A percentile compares a stretch with the other conserved stretches of the same genome.
These are phyloP conservation scores for Drosophila falleni DNA, from an alignment of 2,888 invertebrate genomes.

Conservation along the genomic window DNA sequence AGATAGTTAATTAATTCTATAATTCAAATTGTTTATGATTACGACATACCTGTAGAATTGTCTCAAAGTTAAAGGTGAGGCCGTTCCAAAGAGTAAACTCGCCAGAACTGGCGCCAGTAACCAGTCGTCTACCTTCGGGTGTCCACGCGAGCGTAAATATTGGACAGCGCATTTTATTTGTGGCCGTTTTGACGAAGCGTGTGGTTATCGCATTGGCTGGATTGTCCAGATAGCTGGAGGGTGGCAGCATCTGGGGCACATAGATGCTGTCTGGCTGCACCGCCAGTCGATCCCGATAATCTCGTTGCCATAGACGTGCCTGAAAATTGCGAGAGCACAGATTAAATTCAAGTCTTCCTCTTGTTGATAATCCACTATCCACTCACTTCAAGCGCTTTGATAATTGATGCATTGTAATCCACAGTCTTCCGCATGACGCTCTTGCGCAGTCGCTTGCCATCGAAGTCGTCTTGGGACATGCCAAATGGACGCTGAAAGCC, in stretches of 20 bases:
- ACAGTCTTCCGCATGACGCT: constrained; percentile 99
- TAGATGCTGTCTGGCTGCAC: constrained; percentile 98
- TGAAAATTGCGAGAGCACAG: constrained; percentile 77
- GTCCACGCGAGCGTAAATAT: constrained; percentile 99
- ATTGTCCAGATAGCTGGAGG: constrained; percentile 96
- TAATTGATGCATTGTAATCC: constrained; percentile 98
- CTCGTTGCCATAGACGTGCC: constrained; percentile 98
- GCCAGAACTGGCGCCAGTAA: constrained; percentile 99
- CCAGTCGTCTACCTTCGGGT: constrained; percentile 98
- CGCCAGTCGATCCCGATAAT: constrained; percentile 94
- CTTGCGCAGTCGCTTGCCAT: constrained; percentile 97
- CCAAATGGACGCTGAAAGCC: constrained; percentile 86
- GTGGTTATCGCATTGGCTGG: constrained; percentile 98
- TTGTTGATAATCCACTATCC: constrained; percentile 28
- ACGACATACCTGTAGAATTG: constrained; percentile 95
- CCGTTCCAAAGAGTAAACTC: constrained; percentile 99
- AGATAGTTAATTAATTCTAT: not conserved
- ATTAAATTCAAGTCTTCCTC: not conserved
- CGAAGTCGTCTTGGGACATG: constrained; percentile 95
- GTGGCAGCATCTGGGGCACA: constrained; percentile 96
- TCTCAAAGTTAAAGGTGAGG: constrained; percentile 99
- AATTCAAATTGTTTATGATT: constrained; percentile 42
- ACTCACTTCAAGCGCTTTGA: constrained; percentile 94
- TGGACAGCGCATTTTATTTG: constrained; percentile 99
- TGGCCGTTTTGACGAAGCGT: constrained; percentile 99